phyloP scores from a whole-genome alignment of 2,797 vertebrate genomes.

The Macropodus opercularis region DNA sequence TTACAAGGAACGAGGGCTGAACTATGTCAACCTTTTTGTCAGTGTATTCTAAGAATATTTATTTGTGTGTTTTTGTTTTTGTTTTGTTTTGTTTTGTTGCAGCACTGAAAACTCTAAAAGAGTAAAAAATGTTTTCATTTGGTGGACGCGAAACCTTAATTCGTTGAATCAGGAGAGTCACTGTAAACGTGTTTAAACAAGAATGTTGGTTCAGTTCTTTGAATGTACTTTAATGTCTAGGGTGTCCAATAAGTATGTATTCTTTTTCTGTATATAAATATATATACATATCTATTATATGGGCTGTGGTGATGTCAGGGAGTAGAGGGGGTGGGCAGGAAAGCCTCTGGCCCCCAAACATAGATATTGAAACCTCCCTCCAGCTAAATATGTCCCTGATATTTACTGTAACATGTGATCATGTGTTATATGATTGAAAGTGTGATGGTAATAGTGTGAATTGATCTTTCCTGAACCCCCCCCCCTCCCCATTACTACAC shows the following conservation, averaged over 20 bases:
- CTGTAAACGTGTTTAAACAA: conserved; percentile 81
- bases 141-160: conserved; percentile 71
- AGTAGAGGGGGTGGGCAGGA: conserved; percentile 74
- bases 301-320: conserved; percentile 81
- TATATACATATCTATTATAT: conserved; percentile 85
- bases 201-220: conserved; percentile 83
- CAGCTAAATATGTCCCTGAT: conserved; percentile 75
- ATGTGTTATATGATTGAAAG: conserved; percentile 80
- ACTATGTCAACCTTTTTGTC: conserved; percentile 74
- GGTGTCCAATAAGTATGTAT: conserved; percentile 80
- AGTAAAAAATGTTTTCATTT: conserved; percentile 68
- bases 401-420: conserved; percentile 82
- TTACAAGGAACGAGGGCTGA: conserved; percentile 76
- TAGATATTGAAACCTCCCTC: conserved; percentile 70
- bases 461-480: conserved; percentile 52
- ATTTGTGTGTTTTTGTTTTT: conserved; percentile 66
- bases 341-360: conserved; percentile 68
- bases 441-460: conserved; percentile 80
- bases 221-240: conserved; percentile 84
- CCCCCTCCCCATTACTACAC: conserved; percentile 27
- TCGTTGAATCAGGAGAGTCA: conserved; percentile 77
- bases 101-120: conserved; percentile 72
- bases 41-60: conserved; percentile 78
- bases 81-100: conserved; percentile 49
- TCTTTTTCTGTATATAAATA: conserved; percentile 82